Base-by-base conservation (phyloP, 2,113 vertebrate genomes). In the Callipepla californica region DNA sequence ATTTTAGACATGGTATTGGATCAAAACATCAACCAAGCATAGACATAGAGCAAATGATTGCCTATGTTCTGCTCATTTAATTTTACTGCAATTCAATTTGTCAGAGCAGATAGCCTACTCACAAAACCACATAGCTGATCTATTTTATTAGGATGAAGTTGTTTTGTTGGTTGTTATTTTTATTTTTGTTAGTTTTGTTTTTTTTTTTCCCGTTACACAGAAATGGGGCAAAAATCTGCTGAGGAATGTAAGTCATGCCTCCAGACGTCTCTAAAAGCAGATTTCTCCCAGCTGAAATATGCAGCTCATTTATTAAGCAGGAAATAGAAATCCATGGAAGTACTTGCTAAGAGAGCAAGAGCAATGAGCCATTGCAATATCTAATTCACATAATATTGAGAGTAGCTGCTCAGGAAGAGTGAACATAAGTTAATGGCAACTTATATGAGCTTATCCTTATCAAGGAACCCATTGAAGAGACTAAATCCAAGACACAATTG, bases 401-500 rank as follows among this genome's bases (percentile, higher is more conserved):
- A 91, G 62, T 16, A 51, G 65, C 36, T 85, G 17, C 69, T 75
- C 15, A 36, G 67, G 20, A 91, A 96, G 66, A 66, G 20, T 36
- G 85, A 96, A 75, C 23, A 16, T 20, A 38, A 80, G 38, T 30
- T 86, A 92, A 72, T 47, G 55, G 17, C 26, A 92, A 74, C 26
- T 77, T 94, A 51, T 61, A 85, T 48, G 82, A 94, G 63, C 72
- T 93, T 89, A 92, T 85, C 44, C 68, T 97, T 89, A 73, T 95
- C 78, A 95, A 80, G 61, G 51, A 97, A 86, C 6, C 23, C 48
- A 90, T 95, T 96, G 92, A 44, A 42, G 23, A 42, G 25, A 17
- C 32, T 79, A 92, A 96, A 77, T n/a, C 55, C 70, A 32, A 90
- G 77, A 86, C 55, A 82, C 12, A 92, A 91, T 58, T 89, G 11